phyloP scores from a whole-genome alignment of 2,113 vertebrate species.

The Camelus bactrianus region DNA sequence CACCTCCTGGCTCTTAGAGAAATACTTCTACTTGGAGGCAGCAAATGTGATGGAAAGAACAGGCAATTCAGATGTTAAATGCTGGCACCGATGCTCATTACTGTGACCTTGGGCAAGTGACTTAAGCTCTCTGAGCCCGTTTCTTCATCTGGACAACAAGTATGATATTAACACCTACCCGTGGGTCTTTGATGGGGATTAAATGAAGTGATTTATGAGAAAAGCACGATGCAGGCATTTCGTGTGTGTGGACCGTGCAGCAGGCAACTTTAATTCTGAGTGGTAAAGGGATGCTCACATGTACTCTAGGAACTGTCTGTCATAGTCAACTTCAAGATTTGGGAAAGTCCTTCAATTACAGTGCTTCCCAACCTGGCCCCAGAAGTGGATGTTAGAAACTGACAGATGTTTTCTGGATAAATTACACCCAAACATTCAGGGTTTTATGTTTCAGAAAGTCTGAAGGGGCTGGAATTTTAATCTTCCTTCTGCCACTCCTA shows the following conservation, averaged over 20 bases:
- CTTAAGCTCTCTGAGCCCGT: not conserved
- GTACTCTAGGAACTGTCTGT: rapidly evolving
- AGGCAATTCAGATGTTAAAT: not conserved
- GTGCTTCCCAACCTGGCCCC: not conserved
- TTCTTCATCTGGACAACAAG: not conserved
- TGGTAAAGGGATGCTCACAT: rapidly evolving
- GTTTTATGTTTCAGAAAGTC: constrained; percentile 12
- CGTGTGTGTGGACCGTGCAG: rapidly evolving
- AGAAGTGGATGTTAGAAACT: not conserved
- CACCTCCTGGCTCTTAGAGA: not conserved
- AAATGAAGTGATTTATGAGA: not conserved
- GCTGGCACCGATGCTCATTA: not conserved
- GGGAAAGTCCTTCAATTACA: not conserved
- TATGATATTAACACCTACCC: not conserved
- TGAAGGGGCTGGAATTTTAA: constrained; percentile 19
- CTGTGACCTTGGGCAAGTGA: not conserved
- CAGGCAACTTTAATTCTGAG: not conserved
- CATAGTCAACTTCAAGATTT: not conserved
- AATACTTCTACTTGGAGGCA: not conserved
- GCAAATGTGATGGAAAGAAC: not conserved
- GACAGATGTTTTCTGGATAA: not conserved
- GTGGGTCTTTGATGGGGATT: not conserved
- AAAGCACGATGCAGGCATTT: rapidly evolving
- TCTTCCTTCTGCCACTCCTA: constrained; percentile 37
- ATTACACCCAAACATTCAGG: not conserved